Evolutionary conservation across 2,113 vertebrate species (phyloP).

Genomic region (Amazona guildingii): DNA sequence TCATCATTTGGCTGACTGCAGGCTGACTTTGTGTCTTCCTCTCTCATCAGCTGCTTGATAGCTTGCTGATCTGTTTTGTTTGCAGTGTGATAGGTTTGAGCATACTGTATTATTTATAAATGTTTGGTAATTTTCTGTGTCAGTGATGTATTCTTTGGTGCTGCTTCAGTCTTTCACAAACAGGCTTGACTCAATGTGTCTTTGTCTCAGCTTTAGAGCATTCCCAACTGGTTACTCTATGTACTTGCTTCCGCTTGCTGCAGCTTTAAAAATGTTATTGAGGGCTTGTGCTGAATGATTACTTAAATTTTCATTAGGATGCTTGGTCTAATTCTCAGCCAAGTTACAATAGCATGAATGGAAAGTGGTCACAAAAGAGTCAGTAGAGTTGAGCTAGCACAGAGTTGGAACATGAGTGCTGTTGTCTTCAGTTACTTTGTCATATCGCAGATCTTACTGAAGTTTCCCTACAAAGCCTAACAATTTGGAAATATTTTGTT

Average conservation of each 20-base stretch:
- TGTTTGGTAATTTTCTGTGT: slow-evolving; percentile 59
- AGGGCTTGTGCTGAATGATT: neutral
- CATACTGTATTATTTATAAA: slow-evolving; percentile 63
- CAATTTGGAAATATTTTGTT: neutral
- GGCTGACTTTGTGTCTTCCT: slow-evolving; percentile 9
- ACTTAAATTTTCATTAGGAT: slow-evolving; percentile 21
- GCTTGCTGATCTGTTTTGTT: slow-evolving; percentile 62
- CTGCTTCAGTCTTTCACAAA: slow-evolving; percentile 11
- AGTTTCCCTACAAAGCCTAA: neutral
- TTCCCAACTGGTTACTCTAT: neutral
- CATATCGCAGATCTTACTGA: neutral
- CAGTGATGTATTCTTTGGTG: slow-evolving; percentile 34
- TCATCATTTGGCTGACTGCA: slow-evolving; percentile 51
- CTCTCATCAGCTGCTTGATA: slow-evolving; percentile 25
- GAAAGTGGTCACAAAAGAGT: neutral
- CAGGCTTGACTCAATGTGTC: neutral
- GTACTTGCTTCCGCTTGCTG: neutral
- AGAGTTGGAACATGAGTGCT: neutral
- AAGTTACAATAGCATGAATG: neutral
- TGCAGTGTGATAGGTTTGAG: slow-evolving; percentile 50
- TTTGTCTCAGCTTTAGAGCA: neutral
- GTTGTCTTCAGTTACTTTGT: neutral
- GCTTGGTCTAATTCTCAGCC: neutral
- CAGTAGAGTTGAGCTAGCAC: neutral
- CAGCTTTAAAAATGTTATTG: neutral